Evolutionary conservation across 2,888 invertebrate species (phyloP).

Genomic region (Drosophila fulvimacula): DNA sequence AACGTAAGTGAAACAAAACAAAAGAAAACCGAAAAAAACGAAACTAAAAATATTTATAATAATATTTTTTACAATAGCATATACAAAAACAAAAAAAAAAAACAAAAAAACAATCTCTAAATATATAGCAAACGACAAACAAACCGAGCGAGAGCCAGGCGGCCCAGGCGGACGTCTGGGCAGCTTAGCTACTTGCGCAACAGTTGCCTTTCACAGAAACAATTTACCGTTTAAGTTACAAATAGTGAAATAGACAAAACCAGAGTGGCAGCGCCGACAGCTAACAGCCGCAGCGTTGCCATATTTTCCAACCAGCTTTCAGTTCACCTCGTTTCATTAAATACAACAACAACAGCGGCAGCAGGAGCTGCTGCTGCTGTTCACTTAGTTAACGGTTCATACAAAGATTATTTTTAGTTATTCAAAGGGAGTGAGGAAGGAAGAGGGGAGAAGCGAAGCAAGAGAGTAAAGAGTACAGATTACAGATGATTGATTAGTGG

Average conservation of each 20-base stretch:
- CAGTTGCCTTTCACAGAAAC: conserved; percentile 80
- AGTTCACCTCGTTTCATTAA: conserved; percentile 62
- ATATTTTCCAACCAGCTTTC: conserved; percentile 71
- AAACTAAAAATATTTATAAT: conserved; percentile 70
- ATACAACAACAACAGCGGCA: conserved; percentile 59
- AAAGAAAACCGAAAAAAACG: conserved; percentile 41
- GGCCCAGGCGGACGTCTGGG: conserved; percentile 32
- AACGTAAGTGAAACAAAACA: conserved; percentile 56
- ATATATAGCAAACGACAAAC: conserved; percentile 79
- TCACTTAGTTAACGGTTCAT: conserved; percentile 68
- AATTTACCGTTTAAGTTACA: conserved; percentile 79
- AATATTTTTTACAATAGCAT: conserved; percentile 80
- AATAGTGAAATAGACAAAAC: conserved; percentile 76
- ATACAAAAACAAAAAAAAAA: conserved; percentile 61
- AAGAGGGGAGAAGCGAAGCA: conserved; percentile 2
- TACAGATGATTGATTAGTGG: conserved; percentile 1
- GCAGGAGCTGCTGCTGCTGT: conserved; percentile 24
- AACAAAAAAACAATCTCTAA: conserved; percentile 60
- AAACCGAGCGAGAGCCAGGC: conserved; percentile 63
- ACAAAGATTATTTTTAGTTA: conserved; percentile 73
- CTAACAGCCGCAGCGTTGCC: conserved; percentile 39
- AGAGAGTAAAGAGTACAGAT: neutral
- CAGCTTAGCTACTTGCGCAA: conserved; percentile 61
- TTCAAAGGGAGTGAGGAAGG: conserved; percentile 35
- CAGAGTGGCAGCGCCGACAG: conserved; percentile 43